Conservation (phyloP, 2,888 invertebrate species). For the Dryobota labecula region DNA sequence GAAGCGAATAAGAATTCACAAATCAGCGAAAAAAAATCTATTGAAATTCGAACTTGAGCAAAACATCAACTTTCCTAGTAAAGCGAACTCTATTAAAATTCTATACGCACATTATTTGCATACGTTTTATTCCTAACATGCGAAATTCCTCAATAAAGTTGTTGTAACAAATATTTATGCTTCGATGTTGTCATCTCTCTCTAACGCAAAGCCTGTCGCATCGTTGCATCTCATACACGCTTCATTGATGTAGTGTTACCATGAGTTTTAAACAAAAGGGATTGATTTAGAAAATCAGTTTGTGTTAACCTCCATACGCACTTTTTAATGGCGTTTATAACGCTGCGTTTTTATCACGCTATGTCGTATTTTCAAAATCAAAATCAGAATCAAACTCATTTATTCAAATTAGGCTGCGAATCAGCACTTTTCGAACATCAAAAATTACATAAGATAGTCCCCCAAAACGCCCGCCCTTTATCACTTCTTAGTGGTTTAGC, state of each 20-base stretch:
- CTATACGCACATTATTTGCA: constrained; percentile 49
- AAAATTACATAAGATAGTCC: no score
- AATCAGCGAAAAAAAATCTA: constrained; percentile 13
- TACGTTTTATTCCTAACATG: constrained; percentile 48
- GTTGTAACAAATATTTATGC: constrained; percentile 35
- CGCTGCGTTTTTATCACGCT: not conserved
- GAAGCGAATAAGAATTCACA: constrained; percentile 4
- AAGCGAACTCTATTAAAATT: constrained; percentile 39
- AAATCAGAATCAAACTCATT: no score
- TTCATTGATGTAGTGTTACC: constrained; percentile 4
- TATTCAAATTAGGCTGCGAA: no score
- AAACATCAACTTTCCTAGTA: constrained; percentile 30
- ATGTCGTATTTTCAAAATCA: no score
- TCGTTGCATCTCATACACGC: constrained; percentile 9
- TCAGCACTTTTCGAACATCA: no score
- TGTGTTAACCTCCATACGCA: no score
- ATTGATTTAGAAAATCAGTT: not conserved
- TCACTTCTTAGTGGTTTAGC: no score
- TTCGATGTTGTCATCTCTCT: constrained; percentile 31
- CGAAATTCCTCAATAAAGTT: constrained; percentile 43
- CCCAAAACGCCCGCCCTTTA: no score
- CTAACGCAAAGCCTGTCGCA: not conserved
- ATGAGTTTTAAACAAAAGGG: not conserved
- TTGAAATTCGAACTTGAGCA: constrained; percentile 34
- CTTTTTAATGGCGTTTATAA: not conserved